Base-by-base conservation (phyloP, 2,797 vertebrate genomes). In the Danio choprae region DNA sequence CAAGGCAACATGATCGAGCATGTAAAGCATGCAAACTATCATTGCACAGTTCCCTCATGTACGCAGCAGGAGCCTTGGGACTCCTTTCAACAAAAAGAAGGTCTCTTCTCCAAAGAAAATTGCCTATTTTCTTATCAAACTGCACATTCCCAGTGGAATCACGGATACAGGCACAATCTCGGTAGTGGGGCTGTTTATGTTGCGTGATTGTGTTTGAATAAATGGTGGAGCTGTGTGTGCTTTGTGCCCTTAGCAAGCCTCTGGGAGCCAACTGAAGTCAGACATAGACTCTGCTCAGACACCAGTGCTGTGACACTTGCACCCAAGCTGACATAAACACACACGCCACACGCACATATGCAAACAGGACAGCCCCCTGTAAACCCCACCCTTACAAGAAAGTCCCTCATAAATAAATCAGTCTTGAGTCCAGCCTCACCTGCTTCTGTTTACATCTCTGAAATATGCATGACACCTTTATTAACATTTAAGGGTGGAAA, bases 391-490 rank as follows among this genome's bases (percentile, higher is more conserved):
- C 41, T 53, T 36, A 73, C 29, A 15, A 65, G 60, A 70, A 20
- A 78, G 68, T 51, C 56, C 50, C 71, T 74, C 63, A 79, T 83
- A 38, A 83, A 83, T 81, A 67, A 75, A 63, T 80, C 51, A 83
- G 70, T 56, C 5, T 62, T 38, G 44, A 56, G 74, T 20, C 50
- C 51, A 71, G 77, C 71, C 41, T 81, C 81, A 71, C 79, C 71
- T 78, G 75, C 53, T 16, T 72, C 29, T 82, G 83, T 82, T 84
- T 84, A 81, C 62, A 77, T 56, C 59, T 51, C 55, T 84, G 46
- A 84, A 84, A 84, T 82, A 84, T 84, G 71, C 68, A 84, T 82
- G 76, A 4, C 50, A 65, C 16, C 83, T 81, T 82, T 79, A 82
- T 82, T 79, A 84, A 82, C 70, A 79, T 84, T 82, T 84, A 79